Percentiles rank a stretch among this genome's conserved stretches.
Conservation (phyloP, 2,113 vertebrate species). For the Orycteropus afer region DNA sequence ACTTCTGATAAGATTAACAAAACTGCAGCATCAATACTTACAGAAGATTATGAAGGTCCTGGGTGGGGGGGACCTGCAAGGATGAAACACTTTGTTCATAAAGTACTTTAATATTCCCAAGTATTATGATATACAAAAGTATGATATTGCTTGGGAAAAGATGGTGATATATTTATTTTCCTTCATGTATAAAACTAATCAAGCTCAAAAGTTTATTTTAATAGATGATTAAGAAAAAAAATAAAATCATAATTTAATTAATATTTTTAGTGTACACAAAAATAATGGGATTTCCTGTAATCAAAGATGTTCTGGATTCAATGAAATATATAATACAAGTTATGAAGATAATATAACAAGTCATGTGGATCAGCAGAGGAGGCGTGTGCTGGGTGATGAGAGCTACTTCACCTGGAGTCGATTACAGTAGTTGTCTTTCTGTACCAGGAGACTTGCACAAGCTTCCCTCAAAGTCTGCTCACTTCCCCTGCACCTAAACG, state of each 20-base stretch:
- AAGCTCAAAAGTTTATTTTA: neutral
- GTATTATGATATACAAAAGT: neutral
- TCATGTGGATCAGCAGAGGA: neutral
- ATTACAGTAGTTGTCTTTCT: neutral
- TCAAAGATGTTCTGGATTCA: neutral
- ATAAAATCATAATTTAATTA: neutral
- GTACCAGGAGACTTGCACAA: neutral
- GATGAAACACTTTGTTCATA: neutral
- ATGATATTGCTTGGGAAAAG: neutral
- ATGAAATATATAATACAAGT: neutral
- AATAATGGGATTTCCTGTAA: neutral
- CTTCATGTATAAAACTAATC: neutral
- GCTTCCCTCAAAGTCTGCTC: accelerated
- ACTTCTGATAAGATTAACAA: neutral
- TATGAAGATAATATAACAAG: neutral
- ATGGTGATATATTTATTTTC: neutral
- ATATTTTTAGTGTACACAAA: neutral
- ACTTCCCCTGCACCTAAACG: neutral
- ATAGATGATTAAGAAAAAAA: neutral
- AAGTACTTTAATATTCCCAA: neutral
- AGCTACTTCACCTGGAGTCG: neutral
- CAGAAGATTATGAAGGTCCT: neutral
- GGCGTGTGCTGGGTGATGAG: accelerated
- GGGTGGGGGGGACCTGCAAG: too few relatives aligned
- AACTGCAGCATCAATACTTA: neutral